Conservation (phyloP, 2,888 invertebrate genomes). For the Cryptocephalus primarius region DNA sequence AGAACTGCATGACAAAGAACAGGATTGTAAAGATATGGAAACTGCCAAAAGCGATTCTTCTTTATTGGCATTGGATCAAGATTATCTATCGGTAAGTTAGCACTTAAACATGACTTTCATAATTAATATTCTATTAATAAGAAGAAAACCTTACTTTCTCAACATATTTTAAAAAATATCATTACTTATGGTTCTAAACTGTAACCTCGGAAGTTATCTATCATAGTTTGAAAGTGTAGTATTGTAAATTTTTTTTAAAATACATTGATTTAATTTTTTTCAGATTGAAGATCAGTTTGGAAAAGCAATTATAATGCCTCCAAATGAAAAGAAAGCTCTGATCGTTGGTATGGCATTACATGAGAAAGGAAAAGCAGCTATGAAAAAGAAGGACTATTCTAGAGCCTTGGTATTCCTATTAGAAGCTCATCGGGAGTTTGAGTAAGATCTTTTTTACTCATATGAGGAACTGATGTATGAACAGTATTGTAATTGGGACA, state of each 20-base stretch:
- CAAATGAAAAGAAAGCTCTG: slow-evolving; percentile 55
- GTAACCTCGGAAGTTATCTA: too few relatives aligned
- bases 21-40: slow-evolving; percentile 30
- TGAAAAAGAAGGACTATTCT: slow-evolving; percentile 53
- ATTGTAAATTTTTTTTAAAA: too few relatives aligned
- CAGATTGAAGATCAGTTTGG: slow-evolving; percentile 72
- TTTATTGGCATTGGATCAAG: slow-evolving; percentile 40
- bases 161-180: too few relatives aligned
- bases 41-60: slow-evolving; percentile 34
- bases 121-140: slow-evolving; percentile 3
- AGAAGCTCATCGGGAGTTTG: slow-evolving; percentile 66
- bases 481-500: background rate
- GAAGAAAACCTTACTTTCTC: too few relatives aligned
- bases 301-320: slow-evolving; percentile 57
- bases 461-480: too few relatives aligned
- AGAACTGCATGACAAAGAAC: slow-evolving; percentile 30
- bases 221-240: too few relatives aligned
- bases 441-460: slow-evolving; percentile 33
- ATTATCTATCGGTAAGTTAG: slow-evolving; percentile 44
- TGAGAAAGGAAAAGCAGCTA: slow-evolving; percentile 62
- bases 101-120: background rate
- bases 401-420: slow-evolving; percentile 62
- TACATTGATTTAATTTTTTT: background rate
- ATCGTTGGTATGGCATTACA: slow-evolving; percentile 69
- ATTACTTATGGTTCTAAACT: too few relatives aligned